A percentile compares a stretch with the other conserved stretches of the same genome.
Conservation (phyloP, 2,113 vertebrate genomes). For the Murina feae region DNA sequence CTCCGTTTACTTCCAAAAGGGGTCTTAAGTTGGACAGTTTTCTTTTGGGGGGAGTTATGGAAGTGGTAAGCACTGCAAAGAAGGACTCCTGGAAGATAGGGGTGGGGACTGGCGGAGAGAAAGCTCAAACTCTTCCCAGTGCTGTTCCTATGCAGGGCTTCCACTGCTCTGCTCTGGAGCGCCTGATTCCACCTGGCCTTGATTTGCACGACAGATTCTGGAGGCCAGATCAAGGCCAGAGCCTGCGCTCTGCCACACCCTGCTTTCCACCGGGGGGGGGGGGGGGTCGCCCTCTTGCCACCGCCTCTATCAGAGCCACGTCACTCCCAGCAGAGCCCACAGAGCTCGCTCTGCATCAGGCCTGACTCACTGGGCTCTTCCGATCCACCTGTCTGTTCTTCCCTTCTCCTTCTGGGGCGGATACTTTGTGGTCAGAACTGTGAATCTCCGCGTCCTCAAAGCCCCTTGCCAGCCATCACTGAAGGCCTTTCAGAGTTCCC, state of each 20-base stretch:
- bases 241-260: background rate
- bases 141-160: background rate
- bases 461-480: background rate
- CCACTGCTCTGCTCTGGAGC: background rate
- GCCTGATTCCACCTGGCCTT: background rate
- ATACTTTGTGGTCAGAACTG: background rate
- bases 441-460: background rate
- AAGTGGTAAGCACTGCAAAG: background rate
- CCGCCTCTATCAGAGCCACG: background rate
- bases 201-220: background rate
- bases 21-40: background rate
- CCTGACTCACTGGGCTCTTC: background rate
- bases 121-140: background rate
- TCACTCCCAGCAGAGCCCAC: background rate
- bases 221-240: background rate
- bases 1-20: background rate
- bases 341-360: rapidly evolving
- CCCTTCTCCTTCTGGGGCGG: background rate
- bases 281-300: background rate
- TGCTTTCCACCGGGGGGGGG: background rate
- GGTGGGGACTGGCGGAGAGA: background rate
- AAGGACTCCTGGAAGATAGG: background rate
- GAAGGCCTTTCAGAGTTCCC: background rate
- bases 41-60: background rate
- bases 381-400: rapidly evolving